A percentile compares a stretch with the other conserved stretches of the same genome.
Conservation (phyloP, 2,113 vertebrate species). For the Petrocephalus microphthalmus region DNA sequence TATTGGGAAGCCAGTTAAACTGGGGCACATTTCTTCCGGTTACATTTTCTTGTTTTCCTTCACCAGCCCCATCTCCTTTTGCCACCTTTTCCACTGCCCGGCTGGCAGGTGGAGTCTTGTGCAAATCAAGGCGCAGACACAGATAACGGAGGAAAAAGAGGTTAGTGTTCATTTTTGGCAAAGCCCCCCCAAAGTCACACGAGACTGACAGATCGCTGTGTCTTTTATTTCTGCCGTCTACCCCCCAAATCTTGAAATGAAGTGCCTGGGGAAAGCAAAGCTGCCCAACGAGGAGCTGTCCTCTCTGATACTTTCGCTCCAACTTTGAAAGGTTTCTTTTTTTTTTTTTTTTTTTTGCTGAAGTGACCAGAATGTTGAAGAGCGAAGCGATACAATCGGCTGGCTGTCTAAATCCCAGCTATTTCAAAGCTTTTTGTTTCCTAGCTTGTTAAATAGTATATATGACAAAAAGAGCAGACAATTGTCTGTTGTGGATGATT, state of each 20-base stretch:
- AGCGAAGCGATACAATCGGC: neutral
- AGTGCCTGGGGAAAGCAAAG: neutral
- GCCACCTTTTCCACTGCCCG: neutral
- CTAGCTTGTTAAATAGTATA: neutral
- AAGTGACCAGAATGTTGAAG: slow-evolving; percentile 9
- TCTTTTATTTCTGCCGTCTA: neutral
- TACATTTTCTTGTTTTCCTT: neutral
- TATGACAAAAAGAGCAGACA: neutral
- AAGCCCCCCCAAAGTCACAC: slow-evolving; percentile 20
- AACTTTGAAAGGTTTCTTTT: slow-evolving; percentile 19
- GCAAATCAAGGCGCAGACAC: slow-evolving; percentile 16
- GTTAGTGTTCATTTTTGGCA: slow-evolving; percentile 28
- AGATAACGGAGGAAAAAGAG: slow-evolving; percentile 20
- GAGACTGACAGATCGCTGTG: slow-evolving; percentile 12
- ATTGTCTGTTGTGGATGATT: neutral
- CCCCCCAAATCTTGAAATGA: neutral
- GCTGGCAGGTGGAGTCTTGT: neutral
- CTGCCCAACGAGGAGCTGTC: neutral
- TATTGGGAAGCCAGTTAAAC: neutral
- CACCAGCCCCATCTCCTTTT: neutral
- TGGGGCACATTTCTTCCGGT: neutral
- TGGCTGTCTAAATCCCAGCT: neutral
- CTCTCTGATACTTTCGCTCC: neutral
- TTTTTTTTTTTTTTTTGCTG: neutral
- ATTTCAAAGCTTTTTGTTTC: neutral